Evolutionary conservation across 2,113 vertebrate genomes (phyloP).

Genomic region (Siphamia tubifer): DNA sequence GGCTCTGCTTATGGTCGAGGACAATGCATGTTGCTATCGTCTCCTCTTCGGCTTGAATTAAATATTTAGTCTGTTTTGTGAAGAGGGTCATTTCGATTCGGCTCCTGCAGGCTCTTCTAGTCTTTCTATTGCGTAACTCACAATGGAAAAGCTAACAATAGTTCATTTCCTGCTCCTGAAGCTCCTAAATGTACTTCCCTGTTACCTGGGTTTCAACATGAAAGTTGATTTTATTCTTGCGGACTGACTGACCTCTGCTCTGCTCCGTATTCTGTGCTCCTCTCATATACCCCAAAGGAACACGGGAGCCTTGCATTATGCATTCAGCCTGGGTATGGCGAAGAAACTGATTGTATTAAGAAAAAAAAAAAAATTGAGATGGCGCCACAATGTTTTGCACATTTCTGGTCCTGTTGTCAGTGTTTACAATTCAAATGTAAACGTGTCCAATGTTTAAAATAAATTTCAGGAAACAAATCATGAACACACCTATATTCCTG

Average conservation of each 20-base stretch:
- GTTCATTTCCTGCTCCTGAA: slow-evolving; percentile 49
- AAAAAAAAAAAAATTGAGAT: neutral
- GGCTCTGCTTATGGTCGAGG: slow-evolving; percentile 50
- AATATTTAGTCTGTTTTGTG: slow-evolving; percentile 73
- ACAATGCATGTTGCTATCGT: slow-evolving; percentile 37
- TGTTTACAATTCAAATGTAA: slow-evolving; percentile 39
- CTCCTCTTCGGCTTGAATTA: slow-evolving; percentile 58
- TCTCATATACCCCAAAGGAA: slow-evolving; percentile 8
- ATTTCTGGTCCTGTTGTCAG: neutral
- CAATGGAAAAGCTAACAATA: slow-evolving; percentile 54
- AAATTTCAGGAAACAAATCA: slow-evolving; percentile 39
- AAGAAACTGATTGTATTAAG: slow-evolving; percentile 17
- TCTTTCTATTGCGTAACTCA: slow-evolving; percentile 46
- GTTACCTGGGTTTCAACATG: slow-evolving; percentile 45
- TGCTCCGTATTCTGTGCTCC: slow-evolving; percentile 18
- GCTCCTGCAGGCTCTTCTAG: slow-evolving; percentile 39
- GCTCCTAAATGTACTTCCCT: slow-evolving; percentile 22
- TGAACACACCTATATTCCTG: slow-evolving; percentile 47
- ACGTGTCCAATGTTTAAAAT: slow-evolving; percentile 33
- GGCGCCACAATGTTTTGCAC: neutral
- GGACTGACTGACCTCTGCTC: slow-evolving; percentile 24
- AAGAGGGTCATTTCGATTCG: slow-evolving; percentile 64
- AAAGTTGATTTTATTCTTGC: slow-evolving; percentile 31
- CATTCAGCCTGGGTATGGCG: slow-evolving; percentile 9
- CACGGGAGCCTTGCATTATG: slow-evolving; percentile 5